A percentile compares a stretch with the other conserved stretches of the same genome.
phyloP scores from a whole-genome alignment of 2,888 invertebrate species.

The Colostygia pectinataria region DNA sequence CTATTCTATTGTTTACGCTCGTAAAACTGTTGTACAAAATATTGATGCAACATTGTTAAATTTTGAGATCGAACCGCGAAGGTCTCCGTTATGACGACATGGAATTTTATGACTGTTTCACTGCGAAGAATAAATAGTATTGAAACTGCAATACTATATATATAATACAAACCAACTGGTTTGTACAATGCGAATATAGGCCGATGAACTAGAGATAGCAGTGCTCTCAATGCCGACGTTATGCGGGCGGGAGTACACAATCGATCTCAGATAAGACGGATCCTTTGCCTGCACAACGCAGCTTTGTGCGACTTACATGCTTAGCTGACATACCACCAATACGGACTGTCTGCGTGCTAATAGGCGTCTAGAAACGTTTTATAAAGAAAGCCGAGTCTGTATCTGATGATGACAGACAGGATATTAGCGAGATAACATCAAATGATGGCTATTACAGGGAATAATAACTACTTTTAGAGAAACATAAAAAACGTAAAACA shows the following conservation, averaged over 20 bases:
- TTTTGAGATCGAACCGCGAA: constrained; percentile 17
- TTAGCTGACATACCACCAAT: constrained; percentile 18
- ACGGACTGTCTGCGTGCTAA: constrained; percentile 24
- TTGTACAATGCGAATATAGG: constrained; percentile 47
- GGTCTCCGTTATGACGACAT: constrained; percentile 29
- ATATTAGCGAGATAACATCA: constrained; percentile 1
- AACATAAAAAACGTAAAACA: too few relatives aligned
- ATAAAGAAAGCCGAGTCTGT: constrained; percentile 1
- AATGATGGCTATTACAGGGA: too few relatives aligned
- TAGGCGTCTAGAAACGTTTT: constrained; percentile 19
- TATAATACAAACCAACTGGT: too few relatives aligned
- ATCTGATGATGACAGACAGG: constrained; percentile 2
- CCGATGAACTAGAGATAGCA: constrained; percentile 47
- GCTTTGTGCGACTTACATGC: constrained; percentile 27
- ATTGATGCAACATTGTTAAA: constrained; percentile 26
- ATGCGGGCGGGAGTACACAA: constrained; percentile 42
- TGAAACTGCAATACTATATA: constrained; percentile 33
- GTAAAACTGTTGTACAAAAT: constrained; percentile 17
- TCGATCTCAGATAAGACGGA: constrained; percentile 46
- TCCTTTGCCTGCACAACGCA: constrained; percentile 35
- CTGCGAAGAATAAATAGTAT: constrained; percentile 31
- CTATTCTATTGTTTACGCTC: constrained; percentile 18
- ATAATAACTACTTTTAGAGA: too few relatives aligned
- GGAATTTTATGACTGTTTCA: constrained; percentile 31
- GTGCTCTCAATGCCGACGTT: constrained; percentile 37